Evolutionary conservation across 2,888 invertebrate species (phyloP).

Genomic region (Drosophila diplacantha): DNA sequence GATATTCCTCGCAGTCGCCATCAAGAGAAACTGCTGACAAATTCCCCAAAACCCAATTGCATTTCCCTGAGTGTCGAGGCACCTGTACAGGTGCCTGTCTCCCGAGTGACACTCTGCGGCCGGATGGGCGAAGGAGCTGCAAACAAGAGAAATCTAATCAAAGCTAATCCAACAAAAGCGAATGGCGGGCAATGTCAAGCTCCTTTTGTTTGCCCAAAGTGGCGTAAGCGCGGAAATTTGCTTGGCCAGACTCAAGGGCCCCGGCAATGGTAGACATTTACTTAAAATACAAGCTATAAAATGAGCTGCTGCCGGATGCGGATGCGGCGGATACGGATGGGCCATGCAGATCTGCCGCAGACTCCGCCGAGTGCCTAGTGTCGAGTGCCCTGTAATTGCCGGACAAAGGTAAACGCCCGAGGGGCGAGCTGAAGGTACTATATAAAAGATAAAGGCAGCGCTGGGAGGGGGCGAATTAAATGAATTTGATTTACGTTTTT

Average conservation of each 20-base stretch:
- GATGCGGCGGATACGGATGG: conserved; percentile 11
- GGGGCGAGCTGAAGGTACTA: conserved; percentile 20
- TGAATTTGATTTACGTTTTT: conserved; percentile 75
- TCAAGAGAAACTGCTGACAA: neutral
- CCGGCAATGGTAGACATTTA: conserved; percentile 58
- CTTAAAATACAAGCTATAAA: conserved; percentile 73
- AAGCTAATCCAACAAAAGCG: conserved; percentile 73
- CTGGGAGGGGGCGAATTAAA: conserved; percentile 57
- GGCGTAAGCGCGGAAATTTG: conserved; percentile 67
- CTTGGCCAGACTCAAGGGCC: conserved; percentile 41
- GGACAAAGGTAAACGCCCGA: conserved; percentile 55
- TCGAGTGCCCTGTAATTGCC: conserved; percentile 68
- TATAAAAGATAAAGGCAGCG: conserved; percentile 18
- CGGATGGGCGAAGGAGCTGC: conserved; percentile 35
- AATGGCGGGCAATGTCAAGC: conserved; percentile 67
- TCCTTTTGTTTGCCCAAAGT: conserved; percentile 67
- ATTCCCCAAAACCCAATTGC: neutral
- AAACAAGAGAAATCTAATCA: conserved; percentile 71
- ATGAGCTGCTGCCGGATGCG: conserved; percentile 54
- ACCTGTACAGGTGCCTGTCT: conserved; percentile 26
- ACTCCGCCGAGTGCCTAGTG: conserved; percentile 38
- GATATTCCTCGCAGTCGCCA: neutral
- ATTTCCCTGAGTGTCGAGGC: conserved; percentile 9
- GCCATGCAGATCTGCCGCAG: conserved; percentile 35
- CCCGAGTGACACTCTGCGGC: conserved; percentile 65